Evolutionary conservation across 1,140 invertebrate species (phyloP), one percentile per base, ranked within the genome.

Genomic region (Meloidogyne exigua): DNA sequence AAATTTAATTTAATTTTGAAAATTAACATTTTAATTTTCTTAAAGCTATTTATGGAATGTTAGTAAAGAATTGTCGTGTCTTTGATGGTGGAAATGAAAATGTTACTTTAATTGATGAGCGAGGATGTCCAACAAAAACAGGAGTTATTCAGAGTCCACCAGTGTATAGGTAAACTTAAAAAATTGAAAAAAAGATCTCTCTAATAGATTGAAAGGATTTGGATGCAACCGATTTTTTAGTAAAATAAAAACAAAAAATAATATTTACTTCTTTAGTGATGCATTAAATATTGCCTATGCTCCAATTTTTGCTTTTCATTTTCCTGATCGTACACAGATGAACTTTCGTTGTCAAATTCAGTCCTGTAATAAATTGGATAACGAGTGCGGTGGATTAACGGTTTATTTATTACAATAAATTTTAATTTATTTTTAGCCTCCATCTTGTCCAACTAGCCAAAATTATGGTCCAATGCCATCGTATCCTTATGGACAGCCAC

Each of bases 331-430:
- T 21, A 28, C 72, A 23, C 78, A 80, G 2, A 62, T 85, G 69
- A 78, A 81, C 25, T 83, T 83, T 68, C 80, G 75, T 15, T 83
- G 82, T 44, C 80, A 83, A 68, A 83, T 83, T 23, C 77, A 84
- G 57, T 42, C 79, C 2, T 83, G 82, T 79, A 81, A 76, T 63
- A 83, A 83, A 42, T 18, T 28, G 13, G 81, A 84, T 25, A 71
- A 79, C 25, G 82, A 83, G 44, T 83, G 82, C 74, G 44, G 67
- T 49, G 82, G 83, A 42, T 49, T 83, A 10, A 81, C 82, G n/a
- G 82, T 81, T 64, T 57, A 28, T 21, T 13, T 7, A n/a, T 23
- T 23, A 25, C n/a, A 9, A 72, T 10, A 10, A 65, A 73, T 23
- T 21, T 44, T 57, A 64, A 12, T 72, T n/a, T 21, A 21, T 10